Base-by-base conservation (phyloP, 2,797 vertebrate genomes). In the Mionectes olivaceus region DNA sequence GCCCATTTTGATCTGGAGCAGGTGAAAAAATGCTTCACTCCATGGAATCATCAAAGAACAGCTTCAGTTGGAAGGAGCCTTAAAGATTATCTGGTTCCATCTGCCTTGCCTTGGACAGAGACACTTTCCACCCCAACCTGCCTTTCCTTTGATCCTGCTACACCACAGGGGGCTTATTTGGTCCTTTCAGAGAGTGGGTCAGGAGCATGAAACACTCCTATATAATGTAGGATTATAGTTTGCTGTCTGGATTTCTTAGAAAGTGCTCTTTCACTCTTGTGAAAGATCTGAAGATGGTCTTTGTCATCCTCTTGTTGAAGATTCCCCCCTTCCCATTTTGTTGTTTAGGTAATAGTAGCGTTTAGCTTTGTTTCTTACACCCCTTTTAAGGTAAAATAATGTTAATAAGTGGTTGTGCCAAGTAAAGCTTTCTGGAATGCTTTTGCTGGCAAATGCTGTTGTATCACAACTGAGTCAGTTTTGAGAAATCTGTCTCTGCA, bases 331-430 rank as follows among this genome's bases (percentile, higher is more conserved):
- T 12, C 8, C 13, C 0, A 1, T 55, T 22, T 75, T 2, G 0
- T 57, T 71, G 44, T 69, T 78, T 69, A 43, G 37, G 21, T 78
- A 37, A 65, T 65, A 74, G 32, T 15, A 82, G 67, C 53, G 16
- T 3, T 67, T 49, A 61, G 5, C 65, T 74, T 84, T 79, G 28
- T 19, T 67, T 49, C 46, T 56, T 53, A 39, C 15, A 57, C 25
- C 57, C 81, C 68, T 80, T 89, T 91, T 86, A 87, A 93, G 82
- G 73, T 80, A 83, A 87, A 90, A 75, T 84, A 78, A 74, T 25
- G 25, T 39, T 56, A 70, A 59, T 73, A 69, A 84, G 37, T n/a
- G 55, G 21, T 30, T 43, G 55, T 81, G 41, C 69, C 41, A 77
- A 90, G 61, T 27, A 49, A 65, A 82, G 63, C 32, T 65, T 55